Evolutionary conservation across 2,797 vertebrate species (phyloP), one percentile per base, ranked within the genome.

Genomic region (Anabacerthia variegaticeps): DNA sequence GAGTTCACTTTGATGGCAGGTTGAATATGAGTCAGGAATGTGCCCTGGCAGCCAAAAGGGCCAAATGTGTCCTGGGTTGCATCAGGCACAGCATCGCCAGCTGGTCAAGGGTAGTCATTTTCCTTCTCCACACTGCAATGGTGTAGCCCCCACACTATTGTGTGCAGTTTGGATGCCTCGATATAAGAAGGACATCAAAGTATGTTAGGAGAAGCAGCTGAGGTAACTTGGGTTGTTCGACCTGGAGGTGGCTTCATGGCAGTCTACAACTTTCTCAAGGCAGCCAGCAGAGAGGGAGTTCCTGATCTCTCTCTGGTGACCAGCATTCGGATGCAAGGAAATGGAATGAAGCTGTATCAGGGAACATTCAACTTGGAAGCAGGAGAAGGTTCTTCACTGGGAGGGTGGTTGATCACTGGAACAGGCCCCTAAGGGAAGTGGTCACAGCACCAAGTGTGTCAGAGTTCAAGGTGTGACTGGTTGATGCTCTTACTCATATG

Each of bases 261-360:
- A 26, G 18, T 54, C 39, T 68, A 36, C 28, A 49, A 1, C 30
- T 71, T 84, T 52, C 30, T 80, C 11, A 75, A 52, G 54, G 28
- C 14, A 32, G 23, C 18, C 48, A 62, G 30, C 2, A 11, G 49
- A 44, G 18, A 18, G 32, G 3, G 8, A 82, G 26, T 15, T 77
- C 22, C 36, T 41, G 49, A 5, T 69, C 4, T 77, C 44, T 52
- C 18, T 10, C 22, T 65, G 22, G 14, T 65, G 28, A 41, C 28
- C 8, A 46, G 17, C 0, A 0, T 32, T 13, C 28, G 20, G 32
- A 28, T 14, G 43, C 5, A 4, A 18, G 18, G 72, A 68, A 65
- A 32, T 4, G 2, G 32, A 61, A 72, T 7, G 7, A 73, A 55
- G 12, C 41, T 55, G 34, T 11, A 2, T 77, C 41, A 55, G 36